Evolutionary conservation across 2,113 vertebrate genomes (phyloP).

Genomic region (Podarcis cretensis): DNA sequence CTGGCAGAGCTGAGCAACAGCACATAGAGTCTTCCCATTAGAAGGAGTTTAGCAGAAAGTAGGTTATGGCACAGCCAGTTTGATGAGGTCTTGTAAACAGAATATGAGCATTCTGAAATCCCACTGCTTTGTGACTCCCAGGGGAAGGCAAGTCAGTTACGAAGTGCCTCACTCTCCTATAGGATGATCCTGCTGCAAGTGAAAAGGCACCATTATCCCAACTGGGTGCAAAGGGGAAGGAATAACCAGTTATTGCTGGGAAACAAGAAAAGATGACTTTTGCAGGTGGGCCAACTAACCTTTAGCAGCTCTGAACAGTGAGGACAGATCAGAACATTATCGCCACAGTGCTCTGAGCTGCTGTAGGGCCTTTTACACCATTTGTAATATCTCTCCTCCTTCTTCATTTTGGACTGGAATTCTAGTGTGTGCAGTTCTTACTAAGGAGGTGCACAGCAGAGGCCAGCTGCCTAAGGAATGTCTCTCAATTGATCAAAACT

Average conservation of each 20-base stretch:
- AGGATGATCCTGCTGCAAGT: background rate
- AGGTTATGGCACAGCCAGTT: background rate
- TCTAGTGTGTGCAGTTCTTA: background rate
- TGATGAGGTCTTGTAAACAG: background rate
- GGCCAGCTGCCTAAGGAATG: background rate
- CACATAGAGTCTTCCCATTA: background rate
- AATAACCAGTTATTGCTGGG: background rate
- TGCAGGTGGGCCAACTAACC: background rate
- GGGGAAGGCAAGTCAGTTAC: background rate
- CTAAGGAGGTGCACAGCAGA: background rate
- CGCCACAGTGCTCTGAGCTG: background rate
- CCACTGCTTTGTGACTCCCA: background rate
- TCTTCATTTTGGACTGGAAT: background rate
- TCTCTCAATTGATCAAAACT: background rate
- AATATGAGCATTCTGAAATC: background rate
- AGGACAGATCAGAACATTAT: background rate
- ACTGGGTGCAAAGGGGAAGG: accelerated
- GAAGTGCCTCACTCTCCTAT: accelerated
- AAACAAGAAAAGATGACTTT: background rate
- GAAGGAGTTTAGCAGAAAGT: background rate
- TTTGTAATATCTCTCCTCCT: background rate
- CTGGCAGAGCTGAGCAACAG: background rate
- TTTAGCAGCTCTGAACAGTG: background rate
- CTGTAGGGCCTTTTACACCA: background rate
- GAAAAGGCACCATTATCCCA: background rate